Base-by-base conservation (phyloP, 2,888 invertebrate species). In the Hermaeophaga mercurialis region DNA sequence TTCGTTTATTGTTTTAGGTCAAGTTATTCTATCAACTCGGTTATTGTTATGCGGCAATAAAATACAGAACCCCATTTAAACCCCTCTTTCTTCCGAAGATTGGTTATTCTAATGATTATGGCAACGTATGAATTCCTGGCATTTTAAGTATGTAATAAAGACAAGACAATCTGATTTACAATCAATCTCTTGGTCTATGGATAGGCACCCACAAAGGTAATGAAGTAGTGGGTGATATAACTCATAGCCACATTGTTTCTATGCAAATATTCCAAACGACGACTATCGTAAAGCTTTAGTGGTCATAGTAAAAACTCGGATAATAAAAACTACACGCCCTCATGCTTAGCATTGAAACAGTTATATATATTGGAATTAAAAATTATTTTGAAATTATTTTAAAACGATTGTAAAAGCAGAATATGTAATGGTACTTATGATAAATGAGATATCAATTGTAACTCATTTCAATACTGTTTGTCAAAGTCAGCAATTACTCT, bases 171-270 rank as follows among this genome's bases (percentile, higher is more conserved):
- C 50, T 50, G 50, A 50, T 50, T 50, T 50, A 50, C 50, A 39
- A 50, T 50, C 50, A 50, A 50, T 50, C 50, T 39, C 11, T 38
- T 17, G 50, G 50, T 41, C 41, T 50, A 50, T 33, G 41, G 50
- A 50, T 50, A 50, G 33, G 41, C 50, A 41, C 50, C 50, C 50
- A 50, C 50, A 41, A 50, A 50, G 50, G 39, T 33, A 56, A 49
- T 48, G 43, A 44, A 48, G 22, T 56, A 39, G 56, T 56, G 56
- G 56, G 56, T 56, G 56, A 56, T 48, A 56, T 43, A 48, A 39
- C 26, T 36, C 44, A 50, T 31, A 41, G 47, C 49, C 43, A 53
- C 54, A 59, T 59, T 59, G 59, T 59, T 54, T 56, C 54, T 56
- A 59, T 59, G 59, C 56, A 39, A 59, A 59, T 59, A 44, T 46